Percentiles rank a stretch among this genome's conserved stretches.
Conservation (phyloP, 2,888 invertebrate genomes). For the Arrhopalites spinosus region DNA sequence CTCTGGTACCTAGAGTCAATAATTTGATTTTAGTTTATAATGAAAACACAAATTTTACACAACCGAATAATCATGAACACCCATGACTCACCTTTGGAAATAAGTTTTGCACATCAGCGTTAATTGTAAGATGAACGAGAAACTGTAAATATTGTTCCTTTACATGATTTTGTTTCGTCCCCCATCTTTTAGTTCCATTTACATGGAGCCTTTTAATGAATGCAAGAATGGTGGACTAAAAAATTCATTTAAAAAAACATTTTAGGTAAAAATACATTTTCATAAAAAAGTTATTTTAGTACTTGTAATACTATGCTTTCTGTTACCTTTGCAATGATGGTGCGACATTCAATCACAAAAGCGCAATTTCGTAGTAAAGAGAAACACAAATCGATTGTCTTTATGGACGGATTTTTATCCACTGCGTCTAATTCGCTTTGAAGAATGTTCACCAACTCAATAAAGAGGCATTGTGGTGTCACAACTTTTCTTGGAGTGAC, state of each 20-base stretch:
- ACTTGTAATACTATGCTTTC: background rate
- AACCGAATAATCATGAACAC: background rate
- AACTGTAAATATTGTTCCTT: conserved; percentile 48
- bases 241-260: conserved; percentile 5
- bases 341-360: conserved; percentile 49
- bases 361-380: conserved; percentile 45
- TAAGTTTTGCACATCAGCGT: conserved; percentile 48
- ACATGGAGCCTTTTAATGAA: conserved; percentile 48
- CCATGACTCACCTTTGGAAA: conserved; percentile 47
- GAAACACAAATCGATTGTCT: conserved; percentile 49
- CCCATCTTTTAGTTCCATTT: conserved; percentile 52
- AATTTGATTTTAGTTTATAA: background rate
- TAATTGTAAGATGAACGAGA: conserved; percentile 45
- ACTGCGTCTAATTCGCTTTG: conserved; percentile 42
- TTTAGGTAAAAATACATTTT: background rate
- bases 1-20: conserved; percentile 46
- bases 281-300: background rate
- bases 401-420: conserved; percentile 43
- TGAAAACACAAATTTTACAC: background rate
- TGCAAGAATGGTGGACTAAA: conserved; percentile 40
- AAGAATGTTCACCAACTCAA: conserved; percentile 50
- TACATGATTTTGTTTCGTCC: conserved; percentile 45
- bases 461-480: conserved; percentile 44
- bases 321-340: conserved; percentile 47
- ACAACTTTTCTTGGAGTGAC: conserved; percentile 48